phyloP scores from a whole-genome alignment of 1,140 invertebrate genomes.

The Caenorhabditis tropicalis region DNA sequence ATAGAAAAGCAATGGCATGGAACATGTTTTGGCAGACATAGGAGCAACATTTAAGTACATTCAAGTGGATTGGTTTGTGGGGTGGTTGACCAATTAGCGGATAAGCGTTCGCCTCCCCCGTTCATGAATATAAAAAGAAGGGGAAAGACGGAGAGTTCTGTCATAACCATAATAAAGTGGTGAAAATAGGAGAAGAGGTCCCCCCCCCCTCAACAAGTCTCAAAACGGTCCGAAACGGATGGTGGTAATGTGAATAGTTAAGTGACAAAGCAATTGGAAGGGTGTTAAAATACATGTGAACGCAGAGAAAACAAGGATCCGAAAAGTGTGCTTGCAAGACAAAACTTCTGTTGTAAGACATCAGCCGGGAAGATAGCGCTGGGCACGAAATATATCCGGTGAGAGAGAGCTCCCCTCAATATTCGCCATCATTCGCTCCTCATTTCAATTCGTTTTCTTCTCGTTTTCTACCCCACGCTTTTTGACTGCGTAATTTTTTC shows the following conservation, averaged over 20 bases:
- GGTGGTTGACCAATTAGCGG: conserved; percentile 36
- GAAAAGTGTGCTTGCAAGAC: conserved; percentile 9
- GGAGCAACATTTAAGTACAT: conserved; percentile 37
- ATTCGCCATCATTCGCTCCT: conserved; percentile 43
- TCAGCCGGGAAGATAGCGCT: conserved; percentile 32
- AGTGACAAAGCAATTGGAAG: neutral
- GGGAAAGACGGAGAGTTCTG: neutral
- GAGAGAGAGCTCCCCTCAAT: conserved; percentile 23
- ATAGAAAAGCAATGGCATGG: neutral
- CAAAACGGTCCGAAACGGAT: neutral
- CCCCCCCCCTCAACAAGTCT: neutral
- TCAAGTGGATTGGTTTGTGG: conserved; percentile 30
- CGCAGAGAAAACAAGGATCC: conserved; percentile 30
- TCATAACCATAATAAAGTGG: conserved; percentile 39
- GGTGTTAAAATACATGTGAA: conserved; percentile 42
- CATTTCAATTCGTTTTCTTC: conserved; percentile 44
- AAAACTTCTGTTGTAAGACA: conserved; percentile 39
- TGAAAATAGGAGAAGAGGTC: neutral
- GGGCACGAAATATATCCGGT: conserved; percentile 40
- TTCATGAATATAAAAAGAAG: conserved; percentile 39
- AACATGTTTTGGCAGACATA: conserved; percentile 7
- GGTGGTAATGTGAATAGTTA: conserved; percentile 16
- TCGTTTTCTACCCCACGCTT: conserved; percentile 37
- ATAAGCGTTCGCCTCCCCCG: conserved; percentile 12
- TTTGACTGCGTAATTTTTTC: conserved; percentile 42